Conservation (phyloP, 1,140 invertebrate genomes). For the Bombus consobrinus region DNA sequence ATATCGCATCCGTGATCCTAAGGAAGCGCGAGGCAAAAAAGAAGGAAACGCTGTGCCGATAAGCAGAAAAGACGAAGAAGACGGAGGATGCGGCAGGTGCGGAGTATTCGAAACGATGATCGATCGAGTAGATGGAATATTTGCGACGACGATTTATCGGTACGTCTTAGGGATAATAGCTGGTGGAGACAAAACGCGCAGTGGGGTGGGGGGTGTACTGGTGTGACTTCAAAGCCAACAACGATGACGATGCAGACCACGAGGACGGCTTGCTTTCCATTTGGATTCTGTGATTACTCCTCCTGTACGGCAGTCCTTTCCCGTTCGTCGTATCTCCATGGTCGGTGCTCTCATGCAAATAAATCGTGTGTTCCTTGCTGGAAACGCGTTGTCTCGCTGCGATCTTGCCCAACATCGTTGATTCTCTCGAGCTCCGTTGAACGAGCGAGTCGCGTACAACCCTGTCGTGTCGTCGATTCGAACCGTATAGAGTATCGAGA, state of each 20-base stretch:
- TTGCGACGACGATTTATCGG: not conserved
- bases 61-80: no score
- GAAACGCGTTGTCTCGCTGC: not conserved
- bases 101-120: rapidly evolving
- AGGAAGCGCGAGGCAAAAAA: no score
- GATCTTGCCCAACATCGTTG: not conserved
- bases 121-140: no score
- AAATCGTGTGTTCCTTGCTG: not conserved
- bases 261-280: conserved; percentile 65
- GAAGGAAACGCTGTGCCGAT: no score
- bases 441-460: not conserved
- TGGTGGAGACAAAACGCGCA: not conserved
- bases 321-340: conserved; percentile 56
- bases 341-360: conserved; percentile 33
- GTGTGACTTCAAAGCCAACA: conserved; percentile 22
- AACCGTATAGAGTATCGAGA: not conserved
- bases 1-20: no score
- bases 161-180: not conserved
- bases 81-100: no score
- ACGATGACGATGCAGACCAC: conserved; percentile 16
- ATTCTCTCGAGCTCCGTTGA: not conserved
- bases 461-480: not conserved
- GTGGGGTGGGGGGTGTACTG: conserved; percentile 24
- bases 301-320: conserved; percentile 63
- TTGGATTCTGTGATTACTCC: conserved; percentile 59